Evolutionary conservation across 2,797 vertebrate genomes (phyloP).

Genomic region (Vespertilio murinus): DNA sequence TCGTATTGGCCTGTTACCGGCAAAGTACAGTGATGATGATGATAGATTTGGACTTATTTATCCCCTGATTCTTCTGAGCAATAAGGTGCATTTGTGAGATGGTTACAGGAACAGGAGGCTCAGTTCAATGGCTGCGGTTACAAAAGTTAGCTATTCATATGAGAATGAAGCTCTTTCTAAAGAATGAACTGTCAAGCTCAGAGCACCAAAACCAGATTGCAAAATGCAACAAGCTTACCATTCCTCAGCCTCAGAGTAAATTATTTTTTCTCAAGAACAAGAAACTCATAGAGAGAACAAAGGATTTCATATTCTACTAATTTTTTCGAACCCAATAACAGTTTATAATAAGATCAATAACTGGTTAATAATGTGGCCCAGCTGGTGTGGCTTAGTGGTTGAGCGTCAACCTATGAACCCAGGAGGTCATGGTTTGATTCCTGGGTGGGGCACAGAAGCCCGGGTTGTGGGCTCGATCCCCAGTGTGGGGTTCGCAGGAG

Average conservation of each 20-base stretch:
- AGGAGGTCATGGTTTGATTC: no score
- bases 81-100: not conserved
- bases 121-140: not conserved
- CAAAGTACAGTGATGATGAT: not conserved
- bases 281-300: not conserved
- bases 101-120: not conserved
- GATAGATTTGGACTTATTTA: not conserved
- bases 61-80: not conserved
- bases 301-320: not conserved
- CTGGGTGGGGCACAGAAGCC: no score
- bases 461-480: no score
- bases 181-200: not conserved
- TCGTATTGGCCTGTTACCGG: not conserved
- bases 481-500: no score
- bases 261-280: not conserved
- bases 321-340: constrained; percentile 37
- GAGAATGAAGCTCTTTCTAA: not conserved
- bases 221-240: not conserved
- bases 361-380: not conserved
- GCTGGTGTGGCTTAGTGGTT: no score
- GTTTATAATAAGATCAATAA: not conserved
- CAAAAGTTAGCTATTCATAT: not conserved
- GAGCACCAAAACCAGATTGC: not conserved
- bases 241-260: not conserved
- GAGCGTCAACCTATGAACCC: no score